Percentiles rank a stretch among this genome's conserved stretches.
Conservation (phyloP, 2,113 vertebrate genomes). For the Picathartes gymnocephalus region DNA sequence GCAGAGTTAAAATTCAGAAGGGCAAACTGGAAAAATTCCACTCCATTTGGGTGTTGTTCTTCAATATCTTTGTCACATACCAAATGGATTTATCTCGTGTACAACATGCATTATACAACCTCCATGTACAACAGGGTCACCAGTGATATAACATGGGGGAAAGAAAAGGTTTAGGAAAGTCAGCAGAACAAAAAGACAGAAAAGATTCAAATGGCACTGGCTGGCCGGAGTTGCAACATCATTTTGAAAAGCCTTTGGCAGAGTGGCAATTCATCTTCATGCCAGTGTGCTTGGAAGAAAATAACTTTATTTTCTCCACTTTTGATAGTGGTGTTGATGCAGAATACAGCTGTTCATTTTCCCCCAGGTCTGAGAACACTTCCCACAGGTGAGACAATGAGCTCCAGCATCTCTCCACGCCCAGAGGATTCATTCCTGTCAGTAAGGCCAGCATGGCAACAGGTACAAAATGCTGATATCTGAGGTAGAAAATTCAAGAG, state of each 20-base stretch:
- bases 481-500: neutral
- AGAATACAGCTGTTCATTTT: too few species aligned
- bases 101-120: neutral
- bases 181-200: neutral
- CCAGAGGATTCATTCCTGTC: neutral
- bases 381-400: neutral
- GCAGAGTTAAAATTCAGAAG: neutral
- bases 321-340: neutral
- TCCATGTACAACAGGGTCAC: neutral
- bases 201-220: neutral
- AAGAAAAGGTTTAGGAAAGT: neutral
- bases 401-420: rapidly evolving
- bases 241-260: neutral
- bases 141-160: neutral
- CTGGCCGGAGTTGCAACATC: neutral
- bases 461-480: neutral
- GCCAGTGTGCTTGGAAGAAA: neutral
- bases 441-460: neutral
- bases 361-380: neutral
- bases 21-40: neutral
- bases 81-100: neutral
- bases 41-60: neutral
- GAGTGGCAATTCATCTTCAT: neutral
- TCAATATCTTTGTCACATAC: neutral
- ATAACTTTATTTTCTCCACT: neutral